phyloP scores from a whole-genome alignment of 1,140 invertebrate genomes.

The Drosophila neocordata region DNA sequence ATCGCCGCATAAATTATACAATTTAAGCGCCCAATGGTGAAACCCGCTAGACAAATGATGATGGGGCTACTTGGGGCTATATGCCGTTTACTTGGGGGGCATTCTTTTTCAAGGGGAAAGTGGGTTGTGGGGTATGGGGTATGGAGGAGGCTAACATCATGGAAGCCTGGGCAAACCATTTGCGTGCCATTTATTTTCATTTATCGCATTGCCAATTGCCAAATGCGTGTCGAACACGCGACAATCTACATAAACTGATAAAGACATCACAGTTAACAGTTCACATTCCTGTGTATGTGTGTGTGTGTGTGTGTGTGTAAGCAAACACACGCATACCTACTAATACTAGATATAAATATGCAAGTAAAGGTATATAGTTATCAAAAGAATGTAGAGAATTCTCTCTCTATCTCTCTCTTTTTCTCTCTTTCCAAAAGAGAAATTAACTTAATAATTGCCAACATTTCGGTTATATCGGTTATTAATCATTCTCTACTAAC shows the following conservation, averaged over 20 bases:
- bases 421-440: too few relatives aligned
- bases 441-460: too few relatives aligned
- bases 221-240: constrained; percentile 9
- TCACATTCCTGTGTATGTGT: neutral
- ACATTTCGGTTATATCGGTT: too few relatives aligned
- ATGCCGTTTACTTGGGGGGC: neutral
- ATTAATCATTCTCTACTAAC: too few relatives aligned
- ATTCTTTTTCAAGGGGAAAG: neutral
- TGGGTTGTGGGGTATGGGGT: too few relatives aligned
- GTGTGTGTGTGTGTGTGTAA: too few relatives aligned
- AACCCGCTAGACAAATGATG: constrained; percentile 56
- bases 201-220: constrained; percentile 48
- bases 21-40: constrained; percentile 39
- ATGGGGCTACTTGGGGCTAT: constrained; percentile 1
- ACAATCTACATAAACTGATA: constrained; percentile 12
- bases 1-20: constrained; percentile 65
- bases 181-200: constrained; percentile 65
- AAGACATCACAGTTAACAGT: constrained; percentile 29
- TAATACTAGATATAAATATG: too few relatives aligned
- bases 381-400: too few relatives aligned
- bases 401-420: too few relatives aligned
- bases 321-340: neutral
- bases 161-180: constrained; percentile 22
- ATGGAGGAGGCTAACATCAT: too few relatives aligned
- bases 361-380: too few relatives aligned